Evolutionary conservation across 2,113 vertebrate species (phyloP), one percentile per base, ranked within the genome.

Genomic region (Colinus virginianus): DNA sequence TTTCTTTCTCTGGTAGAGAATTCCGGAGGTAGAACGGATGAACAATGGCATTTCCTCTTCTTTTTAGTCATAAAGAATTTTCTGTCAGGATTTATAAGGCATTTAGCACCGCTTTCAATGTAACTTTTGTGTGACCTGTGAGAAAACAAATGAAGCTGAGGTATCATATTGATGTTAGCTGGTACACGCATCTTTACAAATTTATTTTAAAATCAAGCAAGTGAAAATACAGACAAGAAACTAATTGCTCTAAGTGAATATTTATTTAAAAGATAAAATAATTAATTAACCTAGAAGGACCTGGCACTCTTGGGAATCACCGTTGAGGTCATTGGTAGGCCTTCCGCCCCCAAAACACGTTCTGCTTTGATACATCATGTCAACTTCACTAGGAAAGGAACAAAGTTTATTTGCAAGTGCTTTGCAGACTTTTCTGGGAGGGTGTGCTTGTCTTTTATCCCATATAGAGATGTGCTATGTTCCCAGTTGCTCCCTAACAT

Each of bases 271-370:
- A 21, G 56, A 30, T 20, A 34, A 71, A 34, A 55, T 1, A 68
- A 43, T 7, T 17, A 20, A 30, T 46, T 34, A 8, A 46, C 82
- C 19, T 68, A 8, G 5, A 80, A 80, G 51, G 46, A 21, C 21
- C 30, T 53, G 51, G 18, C 2, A 0, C 12, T 17, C 5, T 0
- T 61, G 45, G 19, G 64, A 51, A 7, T 21, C 30, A 6, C 13
- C 16, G 10, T 90, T 72, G 19, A 18, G 4, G 26, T 53, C 26
- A 30, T 28, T 28, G 18, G 11, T 32, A 30, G 26, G 1, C 11
- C 4, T 58, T 6, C 16, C 21, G 79, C n/a, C 9, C 7, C 5
- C 43, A 13, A 2, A 13, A 20, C 0, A 0, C 9, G 16, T 7
- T 81, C 21, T 71, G 5, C 10, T 63, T 55, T 34, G 34, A 9